Base-by-base conservation (phyloP, 2,888 invertebrate species). In the Drosophila neotestacea region DNA sequence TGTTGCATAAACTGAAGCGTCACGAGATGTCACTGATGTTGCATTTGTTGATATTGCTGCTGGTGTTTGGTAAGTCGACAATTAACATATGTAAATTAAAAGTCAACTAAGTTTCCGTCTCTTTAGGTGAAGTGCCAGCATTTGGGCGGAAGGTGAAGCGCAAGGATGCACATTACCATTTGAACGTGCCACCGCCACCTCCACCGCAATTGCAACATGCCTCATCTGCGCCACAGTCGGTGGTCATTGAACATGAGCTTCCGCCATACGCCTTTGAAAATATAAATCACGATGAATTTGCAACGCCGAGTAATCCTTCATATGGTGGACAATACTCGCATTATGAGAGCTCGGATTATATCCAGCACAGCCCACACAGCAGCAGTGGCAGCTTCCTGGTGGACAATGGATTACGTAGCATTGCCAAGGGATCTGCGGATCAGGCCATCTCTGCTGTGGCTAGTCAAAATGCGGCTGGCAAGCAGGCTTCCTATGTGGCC, bases 401-500 rank as follows among this genome's bases (percentile, higher is more conserved):
- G 61, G 96, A 96, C 69, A 95, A 95, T 67, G 95, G 96, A 0
- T 90, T 96, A 28, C 94, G 95, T 73, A 95, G 94, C 56, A 95
- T 95, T 52, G 95, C 95, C 3, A 94, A 95, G 60, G 95, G 95
- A 0, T 96, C 96, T 0, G 96, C 96, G 0, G 95, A 95, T 86
- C 95, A 96, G 90, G 96, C 96, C 4, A 95, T 95, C 79, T 95
- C 95, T 46, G 96, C 96, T 10, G 94, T 95, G 7, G 93, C 93
- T n/a, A 96, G 95, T 85, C 96, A 96, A 90, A 95, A 95, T 51
- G 95, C 95, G 0, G 96, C 96, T 0, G 96, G 95, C 0, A 95
- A 95, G 67, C 96, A 96, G 90, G 96, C 96, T 0, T 96, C 96
- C 0, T 96, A 95, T 86, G 95, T 95, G 5, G 96, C 96, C 0